Evolutionary conservation across 2,113 vertebrate genomes (phyloP), one percentile per base, ranked within the genome.

Genomic region (Felis catus): DNA sequence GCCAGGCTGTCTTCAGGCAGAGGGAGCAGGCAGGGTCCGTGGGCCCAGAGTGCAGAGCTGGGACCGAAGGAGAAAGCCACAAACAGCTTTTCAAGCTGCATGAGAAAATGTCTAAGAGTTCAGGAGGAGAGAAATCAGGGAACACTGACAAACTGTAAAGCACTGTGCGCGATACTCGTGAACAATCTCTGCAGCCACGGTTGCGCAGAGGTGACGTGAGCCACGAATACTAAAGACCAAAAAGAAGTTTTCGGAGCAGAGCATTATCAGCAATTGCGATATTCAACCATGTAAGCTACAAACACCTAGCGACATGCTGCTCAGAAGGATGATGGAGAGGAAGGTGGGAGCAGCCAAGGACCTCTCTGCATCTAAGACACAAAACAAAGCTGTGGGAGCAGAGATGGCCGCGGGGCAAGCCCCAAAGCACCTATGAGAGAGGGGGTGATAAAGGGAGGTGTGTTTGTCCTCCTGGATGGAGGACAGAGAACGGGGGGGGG

Each of bases 111-210:
- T 29, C 66, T 23, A 51, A 33, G 41, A 39, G 18, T 66, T 51
- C 83, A 27, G 74, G 23, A 33, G n/a, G 53, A 63, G 2, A 33
- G 39, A 81, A 73, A 41, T 3, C 15, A 0, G 68, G 86, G 39
- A 53, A 55, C 25, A 2, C 86, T 53, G 51, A 9, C 19, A 83
- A 29, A 12, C 53, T 8, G 53, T 89, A 41, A 39, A n/a, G n/a
- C 18, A 0, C 11, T 0, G 19, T 65, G 12, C 4, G 14, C 1
- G 9, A 19, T 11, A 45, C 78, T 41, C 27, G 53, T 13, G 27
- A 83, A n/a, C 27, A 19, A 29, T 5, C 51, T 12, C 76, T 27
- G 33, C 41, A 13, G 4, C 21, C 16, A 29, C 53, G 5, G 41
- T 16, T n/a, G 27, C 14, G 18, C 63, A 36, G 41, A 51, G 13